Evolutionary conservation across 2,113 vertebrate species (phyloP).

Genomic region (Anolis sagrei): DNA sequence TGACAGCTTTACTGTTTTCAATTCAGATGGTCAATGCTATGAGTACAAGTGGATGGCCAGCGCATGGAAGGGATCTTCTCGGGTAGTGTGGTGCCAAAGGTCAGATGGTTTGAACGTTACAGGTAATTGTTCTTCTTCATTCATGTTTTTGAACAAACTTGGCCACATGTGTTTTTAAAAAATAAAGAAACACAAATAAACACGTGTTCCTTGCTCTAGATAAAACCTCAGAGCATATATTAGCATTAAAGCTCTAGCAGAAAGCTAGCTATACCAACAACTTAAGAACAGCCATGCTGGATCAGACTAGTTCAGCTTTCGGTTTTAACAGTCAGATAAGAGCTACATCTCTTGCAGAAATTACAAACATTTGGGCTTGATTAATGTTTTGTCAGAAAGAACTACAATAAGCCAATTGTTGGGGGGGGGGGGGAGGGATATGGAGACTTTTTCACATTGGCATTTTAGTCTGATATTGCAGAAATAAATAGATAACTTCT

Average conservation of each 20-base stretch:
- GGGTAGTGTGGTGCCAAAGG: slow-evolving; percentile 92
- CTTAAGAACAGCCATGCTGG: background rate
- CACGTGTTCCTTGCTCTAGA: background rate
- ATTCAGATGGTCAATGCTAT: slow-evolving; percentile 90
- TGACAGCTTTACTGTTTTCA: slow-evolving; percentile 35
- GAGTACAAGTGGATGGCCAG: slow-evolving; percentile 93
- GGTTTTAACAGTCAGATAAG: background rate
- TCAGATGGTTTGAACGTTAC: slow-evolving; percentile 96
- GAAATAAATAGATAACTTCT: background rate
- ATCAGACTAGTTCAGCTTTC: too few species aligned
- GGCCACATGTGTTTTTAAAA: background rate
- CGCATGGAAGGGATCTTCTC: slow-evolving; percentile 87
- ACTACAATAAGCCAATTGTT: background rate
- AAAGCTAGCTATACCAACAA: background rate
- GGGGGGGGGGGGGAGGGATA: background rate
- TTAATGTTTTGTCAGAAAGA: background rate
- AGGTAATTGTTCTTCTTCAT: slow-evolving; percentile 76
- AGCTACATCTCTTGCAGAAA: background rate
- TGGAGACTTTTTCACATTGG: background rate
- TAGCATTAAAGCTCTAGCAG: background rate
- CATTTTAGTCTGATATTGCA: background rate
- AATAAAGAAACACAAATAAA: background rate
- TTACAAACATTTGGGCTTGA: background rate
- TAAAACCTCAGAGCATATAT: background rate
- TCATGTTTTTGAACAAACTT: background rate